Percentiles rank a stretch among this genome's conserved stretches.
Evolutionary conservation across 1,140 invertebrate species (phyloP).

Genomic region (Tenebrio molitor): DNA sequence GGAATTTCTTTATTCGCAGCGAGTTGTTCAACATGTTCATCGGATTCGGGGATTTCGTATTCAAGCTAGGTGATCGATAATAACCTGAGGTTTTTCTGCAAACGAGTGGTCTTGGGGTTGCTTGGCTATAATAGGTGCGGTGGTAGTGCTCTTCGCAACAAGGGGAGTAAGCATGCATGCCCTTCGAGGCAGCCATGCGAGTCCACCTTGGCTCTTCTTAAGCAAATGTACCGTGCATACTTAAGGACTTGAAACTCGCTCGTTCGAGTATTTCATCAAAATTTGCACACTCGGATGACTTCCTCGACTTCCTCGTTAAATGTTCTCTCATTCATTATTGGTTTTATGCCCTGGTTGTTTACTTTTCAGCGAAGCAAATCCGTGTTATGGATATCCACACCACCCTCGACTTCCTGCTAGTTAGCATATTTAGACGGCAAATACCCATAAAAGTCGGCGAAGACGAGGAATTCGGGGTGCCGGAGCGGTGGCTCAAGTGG

Average conservation of each 20-base stretch:
- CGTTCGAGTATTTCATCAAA: constrained; percentile 52
- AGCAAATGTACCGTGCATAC: constrained; percentile 54
- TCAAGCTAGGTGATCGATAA: constrained; percentile 19
- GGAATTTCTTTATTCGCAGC: too few species aligned
- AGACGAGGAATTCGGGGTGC: constrained; percentile 7
- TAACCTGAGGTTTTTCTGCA: constrained; percentile 21
- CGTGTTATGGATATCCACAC: constrained; percentile 35
- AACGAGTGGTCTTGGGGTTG: constrained; percentile 3
- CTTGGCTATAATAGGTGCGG: constrained; percentile 23
- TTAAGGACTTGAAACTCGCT: constrained; percentile 49
- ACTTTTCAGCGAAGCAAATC: constrained; percentile 38
- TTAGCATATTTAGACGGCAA: constrained; percentile 39
- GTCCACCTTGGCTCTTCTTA: constrained; percentile 53
- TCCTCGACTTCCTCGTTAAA: constrained; percentile 52
- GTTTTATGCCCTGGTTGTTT: constrained; percentile 49
- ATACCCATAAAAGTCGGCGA: constrained; percentile 36
- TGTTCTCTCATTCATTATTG: constrained; percentile 50
- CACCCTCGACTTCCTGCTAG: constrained; percentile 37
- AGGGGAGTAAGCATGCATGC: constrained; percentile 50
- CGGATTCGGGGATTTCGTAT: not conserved
- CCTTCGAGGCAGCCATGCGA: constrained; percentile 45
- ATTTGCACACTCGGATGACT: constrained; percentile 52
- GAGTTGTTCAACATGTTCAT: constrained; percentile 20
- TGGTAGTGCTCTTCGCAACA: constrained; percentile 25
- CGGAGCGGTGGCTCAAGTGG: constrained; percentile 11